Evolutionary conservation across 2,797 vertebrate species (phyloP), one percentile per base, ranked within the genome.

Genomic region (Astyanax mexicanus): DNA sequence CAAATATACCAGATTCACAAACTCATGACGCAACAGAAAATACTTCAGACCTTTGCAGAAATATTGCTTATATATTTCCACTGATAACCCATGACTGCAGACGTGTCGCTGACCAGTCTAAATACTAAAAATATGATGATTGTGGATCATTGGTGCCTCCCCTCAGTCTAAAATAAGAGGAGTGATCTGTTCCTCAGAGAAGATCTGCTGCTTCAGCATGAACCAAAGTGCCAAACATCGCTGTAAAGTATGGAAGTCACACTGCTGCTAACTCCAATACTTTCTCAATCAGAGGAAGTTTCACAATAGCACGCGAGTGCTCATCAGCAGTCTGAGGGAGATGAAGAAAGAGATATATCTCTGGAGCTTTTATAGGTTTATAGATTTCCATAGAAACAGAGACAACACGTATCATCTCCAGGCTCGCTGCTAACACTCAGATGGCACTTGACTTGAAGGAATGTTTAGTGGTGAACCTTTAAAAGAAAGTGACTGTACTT

Each of bases 241-340:
- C 74, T 38, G 10, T 69, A 40, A 57, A 73, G 32, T 11, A 75
- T 81, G 69, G 45, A 68, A 75, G 77, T 72, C 13, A n/a, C 60
- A 60, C 49, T 69, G 51, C 27, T 78, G 57, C 40, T 35, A 44
- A 79, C 58, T 77, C 54, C 70, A 74, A 68, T 37, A 49, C 68
- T 83, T 83, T 81, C 73, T 60, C 61, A 79, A 76, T 81, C 75
- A 79, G 60, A 74, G 79, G 82, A 83, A 81, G 76, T 83, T 83
- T 72, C 82, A 77, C 60, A 83, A 83, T 52, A 74, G 52, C 42
- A 54, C 23, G 37, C 62, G 72, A 72, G 55, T 49, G 65, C 29
- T 80, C 64, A 51, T 75, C 32, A 52, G 67, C 40, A 52, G 44
- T 32, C 19, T 51, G 29, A 61, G 51, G 27, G 72, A 75, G 38